Evolutionary conservation across 2,888 invertebrate genomes (phyloP).

Genomic region (Pristionchus fissidentatus): DNA sequence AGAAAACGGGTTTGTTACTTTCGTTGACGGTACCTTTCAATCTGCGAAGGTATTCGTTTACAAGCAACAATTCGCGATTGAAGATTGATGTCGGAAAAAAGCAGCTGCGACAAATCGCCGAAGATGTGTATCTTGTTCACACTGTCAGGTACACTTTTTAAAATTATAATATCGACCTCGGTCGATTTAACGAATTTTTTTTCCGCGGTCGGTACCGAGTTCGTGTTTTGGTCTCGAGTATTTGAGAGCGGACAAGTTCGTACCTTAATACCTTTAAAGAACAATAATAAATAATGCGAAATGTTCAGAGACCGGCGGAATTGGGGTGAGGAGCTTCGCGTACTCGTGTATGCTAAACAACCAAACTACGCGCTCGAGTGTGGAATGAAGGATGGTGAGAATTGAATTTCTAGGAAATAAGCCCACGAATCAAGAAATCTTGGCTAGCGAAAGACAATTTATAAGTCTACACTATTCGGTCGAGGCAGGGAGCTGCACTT

Average conservation of each 20-base stretch:
- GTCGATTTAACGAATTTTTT: background rate
- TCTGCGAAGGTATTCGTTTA: too few relatives aligned
- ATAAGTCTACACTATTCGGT: too few relatives aligned
- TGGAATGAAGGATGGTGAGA: background rate
- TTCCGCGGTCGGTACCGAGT: too few relatives aligned
- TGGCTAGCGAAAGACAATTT: too few relatives aligned
- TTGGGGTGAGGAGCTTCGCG: slow-evolving; percentile 8
- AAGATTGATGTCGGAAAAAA: too few relatives aligned
- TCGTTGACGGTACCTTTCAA: too few relatives aligned
- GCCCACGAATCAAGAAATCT: background rate
- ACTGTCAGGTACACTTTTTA: background rate
- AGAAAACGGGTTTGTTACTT: too few relatives aligned
- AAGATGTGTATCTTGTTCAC: background rate
- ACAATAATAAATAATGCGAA: background rate
- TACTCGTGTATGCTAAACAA: background rate
- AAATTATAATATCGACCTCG: background rate
- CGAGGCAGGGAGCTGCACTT: too few relatives aligned
- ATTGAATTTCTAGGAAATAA: background rate
- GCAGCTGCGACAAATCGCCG: background rate
- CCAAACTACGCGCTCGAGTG: slow-evolving; percentile 22
- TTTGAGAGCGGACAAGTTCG: too few relatives aligned
- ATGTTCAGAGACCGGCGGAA: slow-evolving; percentile 16
- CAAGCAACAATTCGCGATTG: too few relatives aligned
- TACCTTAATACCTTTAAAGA: too few relatives aligned
- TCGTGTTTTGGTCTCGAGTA: too few relatives aligned